Base-by-base conservation (phyloP, 2,113 vertebrate genomes). In the Chionomys nivalis region DNA sequence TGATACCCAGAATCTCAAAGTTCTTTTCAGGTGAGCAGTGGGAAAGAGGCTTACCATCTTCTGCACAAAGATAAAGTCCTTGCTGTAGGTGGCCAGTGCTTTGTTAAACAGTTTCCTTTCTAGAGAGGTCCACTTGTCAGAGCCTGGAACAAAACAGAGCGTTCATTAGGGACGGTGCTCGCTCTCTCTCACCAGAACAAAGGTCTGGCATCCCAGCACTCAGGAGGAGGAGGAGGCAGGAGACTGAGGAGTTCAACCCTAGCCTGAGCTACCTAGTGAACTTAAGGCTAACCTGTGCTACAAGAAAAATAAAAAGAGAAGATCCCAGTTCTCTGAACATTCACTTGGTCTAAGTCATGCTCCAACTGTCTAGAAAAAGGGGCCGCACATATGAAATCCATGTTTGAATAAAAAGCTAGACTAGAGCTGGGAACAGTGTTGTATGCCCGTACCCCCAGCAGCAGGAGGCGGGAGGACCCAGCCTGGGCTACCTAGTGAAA, bases 11-110 rank as follows among this genome's bases (percentile, higher is more conserved):
- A 61, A 90, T 89, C 65, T 89, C 79, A 66, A 68, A 81, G 70
- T 82, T 86, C 81, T 73, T 76, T 91, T 95, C 76, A 93, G 89
- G 68, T 10, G 5, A 83, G 49, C 24, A 90, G 61, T 36, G 78
- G 88, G 24, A 49, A 90, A 93, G 55, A 96, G 63, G 55, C 96
- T 97, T 98, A 99, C 99, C 97, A 98, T 99, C 98, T 98, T 99
- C 97, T 99, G 99, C 97, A 99, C 98, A 97, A 98, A 98, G 98
- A 98, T 98, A 97, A 99, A 99, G 98, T 99, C 99, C 98, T 99
- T 99, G 94, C 98, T 99, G 97, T 99, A 99, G 92, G 98, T 98
- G 96, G 98, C 98, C 93, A 99, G 89, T 55, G 99, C 99, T 98
- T 99, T 99, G 76, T 99, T 98, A 98, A 99, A 98, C 96, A 98